phyloP scores from a whole-genome alignment of 2,888 invertebrate species.

The Selenia dentaria region DNA sequence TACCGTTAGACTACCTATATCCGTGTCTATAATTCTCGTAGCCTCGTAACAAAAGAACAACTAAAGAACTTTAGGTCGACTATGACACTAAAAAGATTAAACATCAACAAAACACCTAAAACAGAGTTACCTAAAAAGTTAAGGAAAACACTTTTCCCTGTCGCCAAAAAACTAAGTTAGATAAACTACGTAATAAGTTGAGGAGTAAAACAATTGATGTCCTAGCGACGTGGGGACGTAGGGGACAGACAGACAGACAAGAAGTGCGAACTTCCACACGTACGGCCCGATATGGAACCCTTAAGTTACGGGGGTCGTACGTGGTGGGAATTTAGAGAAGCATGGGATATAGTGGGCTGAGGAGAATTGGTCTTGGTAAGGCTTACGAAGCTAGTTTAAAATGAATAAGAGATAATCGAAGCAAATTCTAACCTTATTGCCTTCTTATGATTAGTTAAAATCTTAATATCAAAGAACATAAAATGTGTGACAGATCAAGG shows the following conservation, averaged over 20 bases:
- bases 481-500: too few relatives aligned
- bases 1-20: too few relatives aligned
- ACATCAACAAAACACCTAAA: not conserved
- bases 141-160: slow-evolving; percentile 5
- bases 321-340: slow-evolving; percentile 28
- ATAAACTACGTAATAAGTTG: slow-evolving; percentile 23
- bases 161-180: slow-evolving; percentile 15
- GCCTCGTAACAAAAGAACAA: too few relatives aligned
- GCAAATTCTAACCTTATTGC: too few relatives aligned
- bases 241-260: slow-evolving; percentile 30
- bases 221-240: slow-evolving; percentile 11
- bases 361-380: slow-evolving; percentile 20
- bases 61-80: too few relatives aligned
- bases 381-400: too few relatives aligned
- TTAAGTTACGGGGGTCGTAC: slow-evolving; percentile 30
- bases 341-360: slow-evolving; percentile 4
- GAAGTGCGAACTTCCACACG: slow-evolving; percentile 33
- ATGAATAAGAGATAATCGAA: too few relatives aligned
- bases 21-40: too few relatives aligned
- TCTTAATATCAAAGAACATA: too few relatives aligned
- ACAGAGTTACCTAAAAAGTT: slow-evolving; percentile 5
- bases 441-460: too few relatives aligned
- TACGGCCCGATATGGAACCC: slow-evolving; percentile 30
- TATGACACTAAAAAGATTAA: too few relatives aligned
- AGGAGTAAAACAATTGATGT: slow-evolving; percentile 29